Evolutionary conservation across 2,888 invertebrate genomes (phyloP).

Genomic region (Drosophila birchii): DNA sequence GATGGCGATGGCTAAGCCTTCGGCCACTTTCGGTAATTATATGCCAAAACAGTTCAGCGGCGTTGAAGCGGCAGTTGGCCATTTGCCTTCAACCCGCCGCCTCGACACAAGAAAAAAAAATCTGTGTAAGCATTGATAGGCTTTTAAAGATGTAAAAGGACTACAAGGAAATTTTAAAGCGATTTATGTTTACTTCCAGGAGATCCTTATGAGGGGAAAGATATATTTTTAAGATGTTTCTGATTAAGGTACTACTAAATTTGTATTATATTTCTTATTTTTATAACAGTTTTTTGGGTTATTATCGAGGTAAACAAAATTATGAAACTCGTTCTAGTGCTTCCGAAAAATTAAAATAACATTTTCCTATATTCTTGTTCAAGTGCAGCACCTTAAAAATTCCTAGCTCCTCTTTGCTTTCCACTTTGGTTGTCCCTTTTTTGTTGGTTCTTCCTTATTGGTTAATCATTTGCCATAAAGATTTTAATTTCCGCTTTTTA

Average conservation of each 20-base stretch:
- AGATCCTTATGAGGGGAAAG: too few relatives aligned
- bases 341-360: not conserved
- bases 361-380: not conserved
- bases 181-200: not conserved
- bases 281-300: too few relatives aligned
- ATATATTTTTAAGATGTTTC: not conserved
- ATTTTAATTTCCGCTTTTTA: slow-evolving; percentile 78
- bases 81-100: slow-evolving; percentile 6
- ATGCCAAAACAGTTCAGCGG: slow-evolving; percentile 64
- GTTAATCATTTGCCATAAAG: slow-evolving; percentile 81
- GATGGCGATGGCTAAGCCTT: slow-evolving; percentile 42
- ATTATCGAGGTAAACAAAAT: not conserved
- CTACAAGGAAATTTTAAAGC: not conserved
- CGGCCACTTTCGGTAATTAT: slow-evolving; percentile 77
- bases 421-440: slow-evolving; percentile 23
- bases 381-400: slow-evolving; percentile 5
- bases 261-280: not conserved
- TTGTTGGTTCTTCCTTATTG: slow-evolving; percentile 66
- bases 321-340: not conserved
- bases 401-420: slow-evolving; percentile 28
- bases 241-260: not conserved
- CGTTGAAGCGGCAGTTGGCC: slow-evolving; percentile 57
- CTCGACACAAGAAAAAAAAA: slow-evolving; percentile 8
- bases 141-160: not conserved
- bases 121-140: slow-evolving; percentile 4